Base-by-base conservation (phyloP, 92 coral and sea anemone species). In the Epizoanthus ramosus region DNA sequence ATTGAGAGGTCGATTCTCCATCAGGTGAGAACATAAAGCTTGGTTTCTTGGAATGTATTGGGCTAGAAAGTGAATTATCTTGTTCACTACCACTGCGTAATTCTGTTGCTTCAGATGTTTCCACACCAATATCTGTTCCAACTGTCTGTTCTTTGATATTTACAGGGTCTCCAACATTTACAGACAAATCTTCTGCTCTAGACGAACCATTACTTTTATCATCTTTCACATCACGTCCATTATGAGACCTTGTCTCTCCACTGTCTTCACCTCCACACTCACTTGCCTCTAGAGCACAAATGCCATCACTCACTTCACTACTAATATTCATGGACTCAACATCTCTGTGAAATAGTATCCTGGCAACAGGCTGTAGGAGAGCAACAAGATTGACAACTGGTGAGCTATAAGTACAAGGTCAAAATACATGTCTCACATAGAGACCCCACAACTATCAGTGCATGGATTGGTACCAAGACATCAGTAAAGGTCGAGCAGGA, bases 301-400 rank as follows among this genome's bases (percentile, higher is more conserved):
- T 59, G 23, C 24, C 82, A 61, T 77, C 82, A n/a, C 70, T 22
- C 63, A 19, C 39, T 18, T 45, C 71, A 21, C 56, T 45, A 61
- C 28, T 63, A 7, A 1, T 41, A 6, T 43, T 77, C 17, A 8
- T 3, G 7, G 68, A n/a, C 71, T 2, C 10, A 28, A 33, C 17
- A 31, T 67, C 53, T 13, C 63, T 56, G 21, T 63, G 82, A 39
- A 77, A 77, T 17, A 77, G 59, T 12, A 23, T 54, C 71, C 82
- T 60, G 57, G 69, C 82, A 77, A 77, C 82, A 61, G 82, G 82
- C 82, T 77, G 69, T 41, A 25, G 71, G 24, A 61, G 39, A 43
- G 4, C 4, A 14, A 37, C 43, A 43, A 33, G 43, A 67, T 14
- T 67, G 1, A 5, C 39, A 33, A 67, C 18, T 33, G 10, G n/a